Base-by-base conservation (phyloP, 2,888 invertebrate species). In the Cephus sareptanus region DNA sequence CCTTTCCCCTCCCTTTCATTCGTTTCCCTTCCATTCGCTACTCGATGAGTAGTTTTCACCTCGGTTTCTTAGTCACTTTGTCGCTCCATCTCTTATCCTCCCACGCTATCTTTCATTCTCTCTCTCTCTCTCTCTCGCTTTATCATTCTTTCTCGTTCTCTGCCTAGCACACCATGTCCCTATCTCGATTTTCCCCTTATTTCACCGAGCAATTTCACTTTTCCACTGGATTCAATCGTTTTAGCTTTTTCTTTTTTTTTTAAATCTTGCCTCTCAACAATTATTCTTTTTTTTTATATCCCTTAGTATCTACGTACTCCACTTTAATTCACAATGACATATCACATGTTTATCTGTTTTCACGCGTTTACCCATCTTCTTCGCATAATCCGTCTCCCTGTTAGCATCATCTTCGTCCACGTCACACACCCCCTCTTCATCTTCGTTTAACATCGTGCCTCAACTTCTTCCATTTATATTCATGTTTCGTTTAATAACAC, bases 311-410 rank as follows among this genome's bases (percentile, higher is more conserved):
- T 56, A 56, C 9, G 86, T 84, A 85, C 83, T 86, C 85, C 86
- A 85, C 87, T 87, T 85, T 77, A 89, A 88, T 89, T 89, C 90
- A 89, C 89, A 90, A 89, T 89, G 89, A 90, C 90, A 88, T 91
- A 91, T 91, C 91, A 91, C 91, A 90, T 90, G 88, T 90, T 90
- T 89, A 87, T 87, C 87, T 83, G 83, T 81, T 81, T 77, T 75
- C 79, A 80, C 81, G 56, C 56, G 56, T 56, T 23, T 56, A 56
- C 56, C 23, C 15, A 40, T 40, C 40, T 77, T 78, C 73, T 76
- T 70, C 37, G 23, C 40, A 40, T 23, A 77, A 76, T 81, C 81
- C 76, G 78, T 76, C 78, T 76, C 76, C 69, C 76, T 74, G 76
- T 74, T 75, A 78, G 80, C 76, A 77, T 69, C 34, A 40, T 75